Evolutionary conservation across 2,113 vertebrate genomes (phyloP).

Genomic region (Phylloscopus whistleri): DNA sequence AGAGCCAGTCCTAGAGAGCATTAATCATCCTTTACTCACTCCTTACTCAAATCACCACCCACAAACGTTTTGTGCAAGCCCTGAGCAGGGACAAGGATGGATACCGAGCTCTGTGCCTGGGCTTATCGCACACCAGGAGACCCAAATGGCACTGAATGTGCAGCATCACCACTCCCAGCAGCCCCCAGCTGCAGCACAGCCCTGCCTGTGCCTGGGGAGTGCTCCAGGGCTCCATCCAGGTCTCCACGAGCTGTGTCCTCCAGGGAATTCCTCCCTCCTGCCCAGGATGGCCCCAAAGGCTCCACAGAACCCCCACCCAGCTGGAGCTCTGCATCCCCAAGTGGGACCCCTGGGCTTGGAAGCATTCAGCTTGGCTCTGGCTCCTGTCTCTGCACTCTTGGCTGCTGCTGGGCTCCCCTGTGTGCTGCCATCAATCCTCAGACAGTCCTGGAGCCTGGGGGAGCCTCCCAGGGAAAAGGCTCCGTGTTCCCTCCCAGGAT

Average conservation of each 20-base stretch:
- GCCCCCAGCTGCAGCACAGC: background rate
- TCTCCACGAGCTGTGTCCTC: background rate
- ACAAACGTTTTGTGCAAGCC: background rate
- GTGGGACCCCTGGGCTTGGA: background rate
- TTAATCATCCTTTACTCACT: background rate
- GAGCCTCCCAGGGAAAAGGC: background rate
- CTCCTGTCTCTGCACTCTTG: background rate
- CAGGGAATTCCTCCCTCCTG: background rate
- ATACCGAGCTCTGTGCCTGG: background rate
- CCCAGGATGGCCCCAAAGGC: background rate
- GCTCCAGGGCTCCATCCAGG: background rate
- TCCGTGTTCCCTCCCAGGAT: background rate
- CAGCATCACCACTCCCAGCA: background rate
- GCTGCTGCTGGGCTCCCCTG: background rate
- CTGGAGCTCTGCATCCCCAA: background rate
- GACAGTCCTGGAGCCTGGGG: background rate
- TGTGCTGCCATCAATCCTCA: background rate
- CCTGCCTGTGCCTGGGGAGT: background rate
- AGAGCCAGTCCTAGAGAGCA: background rate
- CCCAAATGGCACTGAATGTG: fast-evolving
- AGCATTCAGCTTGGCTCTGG: background rate
- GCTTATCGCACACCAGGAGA: background rate
- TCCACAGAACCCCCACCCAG: background rate
- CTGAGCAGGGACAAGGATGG: too few species aligned
- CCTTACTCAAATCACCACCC: background rate